These are phyloP conservation scores for Cepaea nemoralis DNA, from an alignment of 1,140 invertebrate genomes.

Conservation along the genomic window DNA sequence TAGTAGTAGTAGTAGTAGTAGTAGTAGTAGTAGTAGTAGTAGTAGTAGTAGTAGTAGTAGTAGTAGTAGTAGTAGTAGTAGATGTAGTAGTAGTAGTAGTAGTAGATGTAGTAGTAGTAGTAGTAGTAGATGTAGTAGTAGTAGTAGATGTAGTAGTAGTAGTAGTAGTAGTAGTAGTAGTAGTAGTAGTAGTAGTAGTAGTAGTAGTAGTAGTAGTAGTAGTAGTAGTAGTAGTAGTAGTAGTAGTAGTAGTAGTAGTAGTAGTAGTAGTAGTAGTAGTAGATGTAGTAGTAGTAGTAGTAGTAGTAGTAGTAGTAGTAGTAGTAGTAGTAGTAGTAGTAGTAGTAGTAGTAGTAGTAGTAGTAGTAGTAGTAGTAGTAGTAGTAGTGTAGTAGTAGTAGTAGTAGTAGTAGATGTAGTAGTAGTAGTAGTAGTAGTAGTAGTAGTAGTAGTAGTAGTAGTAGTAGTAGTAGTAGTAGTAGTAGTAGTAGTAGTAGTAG, in stretches of 20 bases:
- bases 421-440: no score
- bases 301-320: no score
- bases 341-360: no score
- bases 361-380: no score
- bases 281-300: no score
- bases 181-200: conserved; percentile 26
- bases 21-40: conserved; percentile 30
- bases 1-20: conserved; percentile 9
- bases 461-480: no score
- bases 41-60: conserved; percentile 28
- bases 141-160: conserved; percentile 14
- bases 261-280: background rate
- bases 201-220: conserved; percentile 32
- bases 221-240: conserved; percentile 27
- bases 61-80: conserved; percentile 33
- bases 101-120: conserved; percentile 28
- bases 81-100: conserved; percentile 24
- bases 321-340: no score
- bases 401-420: no score
- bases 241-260: conserved; percentile 7
- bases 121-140: conserved; percentile 31
- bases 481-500: no score
- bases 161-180: conserved; percentile 33
- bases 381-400: no score
- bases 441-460: no score